A percentile compares a stretch with the other conserved stretches of the same genome.
phyloP scores from a whole-genome alignment of 2,113 vertebrate genomes.

The Uria aalge region DNA sequence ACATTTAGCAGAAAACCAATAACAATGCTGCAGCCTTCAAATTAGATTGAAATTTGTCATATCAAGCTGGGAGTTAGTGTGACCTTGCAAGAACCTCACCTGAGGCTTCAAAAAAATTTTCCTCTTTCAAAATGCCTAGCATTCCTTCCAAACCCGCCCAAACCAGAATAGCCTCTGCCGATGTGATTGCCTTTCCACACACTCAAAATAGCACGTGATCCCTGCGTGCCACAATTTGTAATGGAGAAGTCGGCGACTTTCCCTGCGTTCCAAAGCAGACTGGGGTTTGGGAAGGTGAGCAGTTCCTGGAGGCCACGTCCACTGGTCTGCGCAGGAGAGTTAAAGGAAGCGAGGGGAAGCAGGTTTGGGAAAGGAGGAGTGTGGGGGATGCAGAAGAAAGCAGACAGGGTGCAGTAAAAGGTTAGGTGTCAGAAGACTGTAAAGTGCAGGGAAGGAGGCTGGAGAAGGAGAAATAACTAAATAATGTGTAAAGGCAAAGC shows the following conservation, averaged over 20 bases:
- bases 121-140: background rate
- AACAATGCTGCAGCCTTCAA: background rate
- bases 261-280: background rate
- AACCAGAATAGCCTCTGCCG: background rate
- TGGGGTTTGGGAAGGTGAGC: background rate
- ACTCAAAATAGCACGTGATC: accelerated
- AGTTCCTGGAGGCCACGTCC: background rate
- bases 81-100: background rate
- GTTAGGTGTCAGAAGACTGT: background rate
- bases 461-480: background rate
- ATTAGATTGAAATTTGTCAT: background rate
- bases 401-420: background rate
- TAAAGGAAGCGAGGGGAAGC: background rate
- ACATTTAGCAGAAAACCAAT: background rate
- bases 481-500: background rate
- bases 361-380: background rate
- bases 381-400: background rate
- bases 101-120: background rate
- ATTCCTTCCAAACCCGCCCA: background rate
- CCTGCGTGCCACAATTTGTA: accelerated
- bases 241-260: accelerated
- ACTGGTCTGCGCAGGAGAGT: background rate
- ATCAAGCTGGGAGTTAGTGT: background rate
- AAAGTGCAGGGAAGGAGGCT: background rate
- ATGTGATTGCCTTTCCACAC: background rate